Evolutionary conservation across 2,797 vertebrate genomes (phyloP).

Genomic region (Lepidocolaptes lacrymiger): DNA sequence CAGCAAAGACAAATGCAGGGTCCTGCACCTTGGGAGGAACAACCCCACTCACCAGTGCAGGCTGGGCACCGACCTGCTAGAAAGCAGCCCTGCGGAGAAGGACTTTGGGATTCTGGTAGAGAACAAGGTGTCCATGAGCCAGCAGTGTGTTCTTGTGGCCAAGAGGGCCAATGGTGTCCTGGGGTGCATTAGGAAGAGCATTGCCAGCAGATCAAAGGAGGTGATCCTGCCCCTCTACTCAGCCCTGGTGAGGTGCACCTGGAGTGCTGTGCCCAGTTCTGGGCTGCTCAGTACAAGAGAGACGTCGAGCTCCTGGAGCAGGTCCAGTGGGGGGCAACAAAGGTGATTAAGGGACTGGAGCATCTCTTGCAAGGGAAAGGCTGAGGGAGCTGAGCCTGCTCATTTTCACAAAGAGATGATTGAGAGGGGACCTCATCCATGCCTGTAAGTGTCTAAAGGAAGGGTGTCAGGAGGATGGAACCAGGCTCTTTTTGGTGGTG

Average conservation of each 20-base stretch:
- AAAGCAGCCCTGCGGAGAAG: not conserved
- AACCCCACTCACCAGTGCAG: rapidly evolving
- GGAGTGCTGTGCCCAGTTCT: not conserved
- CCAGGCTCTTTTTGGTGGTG: not conserved
- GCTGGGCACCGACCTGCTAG: not conserved
- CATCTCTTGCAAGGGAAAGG: rapidly evolving
- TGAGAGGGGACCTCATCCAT: not conserved
- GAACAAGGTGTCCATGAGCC: not conserved
- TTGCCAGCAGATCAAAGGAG: rapidly evolving
- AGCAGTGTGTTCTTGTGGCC: not conserved
- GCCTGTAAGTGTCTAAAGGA: too few relatives aligned
- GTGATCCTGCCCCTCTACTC: not conserved
- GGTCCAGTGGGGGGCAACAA: not conserved
- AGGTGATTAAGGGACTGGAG: not conserved
- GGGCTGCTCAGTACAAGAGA: not conserved
- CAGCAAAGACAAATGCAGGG: not conserved
- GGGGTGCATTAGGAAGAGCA: not conserved
- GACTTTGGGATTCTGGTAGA: not conserved
- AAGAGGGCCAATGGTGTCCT: not conserved
- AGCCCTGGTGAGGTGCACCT: not conserved
- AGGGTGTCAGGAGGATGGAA: not conserved
- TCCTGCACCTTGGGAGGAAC: not conserved
- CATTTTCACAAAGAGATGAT: rapidly evolving
- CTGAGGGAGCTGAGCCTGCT: not conserved
- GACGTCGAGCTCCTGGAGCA: not conserved